Percentiles rank a stretch among this genome's conserved stretches.
phyloP scores from a whole-genome alignment of 64 coral and sea anemone species.

The Actinia tenebrosa region DNA sequence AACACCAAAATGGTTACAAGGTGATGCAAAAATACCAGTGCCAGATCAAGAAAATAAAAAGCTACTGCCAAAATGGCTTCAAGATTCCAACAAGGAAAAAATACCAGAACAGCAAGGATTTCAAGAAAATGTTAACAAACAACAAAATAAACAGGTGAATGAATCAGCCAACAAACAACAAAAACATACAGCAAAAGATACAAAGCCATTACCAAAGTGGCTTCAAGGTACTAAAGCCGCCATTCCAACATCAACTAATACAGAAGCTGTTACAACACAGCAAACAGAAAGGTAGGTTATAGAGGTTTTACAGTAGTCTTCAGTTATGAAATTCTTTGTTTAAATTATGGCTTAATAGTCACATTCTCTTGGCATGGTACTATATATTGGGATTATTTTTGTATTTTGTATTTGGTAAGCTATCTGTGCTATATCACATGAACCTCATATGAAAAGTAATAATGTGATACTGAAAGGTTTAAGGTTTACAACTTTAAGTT shows the following conservation, averaged over 20 bases:
- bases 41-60: constrained; percentile 3
- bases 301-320: no score
- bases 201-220: constrained; percentile 52
- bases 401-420: no score
- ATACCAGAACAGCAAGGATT: neutral
- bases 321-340: no score
- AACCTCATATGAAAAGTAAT: no score
- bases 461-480: no score
- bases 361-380: no score
- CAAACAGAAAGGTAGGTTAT: constrained; percentile 16
- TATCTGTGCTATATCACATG: no score
- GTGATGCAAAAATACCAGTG: neutral
- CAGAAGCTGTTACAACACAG: neutral
- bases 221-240: constrained; percentile 58
- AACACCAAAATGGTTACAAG: constrained; percentile 56
- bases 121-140: neutral
- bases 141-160: neutral
- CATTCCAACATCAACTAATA: neutral
- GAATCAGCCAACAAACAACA: neutral
- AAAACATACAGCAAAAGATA: neutral
- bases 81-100: neutral
- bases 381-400: no score
- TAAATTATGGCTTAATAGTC: no score
- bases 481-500: no score
- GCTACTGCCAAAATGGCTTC: constrained; percentile 52